phyloP scores from a whole-genome alignment of 1,140 invertebrate genomes.

The Bursaphelenchus mucronatus region DNA sequence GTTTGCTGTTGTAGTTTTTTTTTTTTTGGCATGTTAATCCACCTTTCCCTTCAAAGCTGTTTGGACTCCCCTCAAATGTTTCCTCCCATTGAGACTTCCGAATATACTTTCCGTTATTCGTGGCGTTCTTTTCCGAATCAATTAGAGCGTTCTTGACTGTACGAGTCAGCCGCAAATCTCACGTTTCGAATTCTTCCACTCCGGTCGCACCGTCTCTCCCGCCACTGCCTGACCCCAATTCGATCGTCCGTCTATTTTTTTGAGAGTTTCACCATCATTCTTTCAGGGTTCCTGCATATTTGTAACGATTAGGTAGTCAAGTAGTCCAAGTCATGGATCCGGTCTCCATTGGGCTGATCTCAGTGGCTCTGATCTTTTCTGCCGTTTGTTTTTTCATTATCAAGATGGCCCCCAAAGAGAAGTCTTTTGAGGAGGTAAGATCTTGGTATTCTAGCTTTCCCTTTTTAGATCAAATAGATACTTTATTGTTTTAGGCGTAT shows the following conservation, averaged over 20 bases:
- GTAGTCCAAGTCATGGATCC: background rate
- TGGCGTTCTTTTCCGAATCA: no score
- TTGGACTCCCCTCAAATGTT: no score
- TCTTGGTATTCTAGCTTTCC: background rate
- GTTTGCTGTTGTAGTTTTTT: no score
- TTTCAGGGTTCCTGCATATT: background rate
- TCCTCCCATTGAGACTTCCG: no score
- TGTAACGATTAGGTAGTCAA: background rate
- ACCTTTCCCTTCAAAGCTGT: no score
- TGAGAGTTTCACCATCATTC: background rate
- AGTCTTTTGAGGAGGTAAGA: slow-evolving; percentile 12
- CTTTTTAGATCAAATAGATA: background rate
- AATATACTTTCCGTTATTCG: no score
- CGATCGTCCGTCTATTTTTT: background rate
- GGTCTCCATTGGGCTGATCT: background rate
- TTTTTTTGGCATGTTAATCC: no score
- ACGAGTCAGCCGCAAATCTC: no score
- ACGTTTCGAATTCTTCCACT: no score
- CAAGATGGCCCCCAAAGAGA: slow-evolving; percentile 3
- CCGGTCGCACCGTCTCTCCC: background rate
- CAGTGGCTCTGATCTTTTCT: background rate
- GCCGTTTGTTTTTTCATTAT: slow-evolving; percentile 4
- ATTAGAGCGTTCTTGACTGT: no score
- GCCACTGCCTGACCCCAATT: background rate
- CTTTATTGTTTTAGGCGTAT: background rate